Percentiles rank a stretch among this genome's conserved stretches.
These are phyloP conservation scores for Drosophila miranda DNA, from an alignment of 1,140 invertebrate species.

Conservation along the genomic window DNA sequence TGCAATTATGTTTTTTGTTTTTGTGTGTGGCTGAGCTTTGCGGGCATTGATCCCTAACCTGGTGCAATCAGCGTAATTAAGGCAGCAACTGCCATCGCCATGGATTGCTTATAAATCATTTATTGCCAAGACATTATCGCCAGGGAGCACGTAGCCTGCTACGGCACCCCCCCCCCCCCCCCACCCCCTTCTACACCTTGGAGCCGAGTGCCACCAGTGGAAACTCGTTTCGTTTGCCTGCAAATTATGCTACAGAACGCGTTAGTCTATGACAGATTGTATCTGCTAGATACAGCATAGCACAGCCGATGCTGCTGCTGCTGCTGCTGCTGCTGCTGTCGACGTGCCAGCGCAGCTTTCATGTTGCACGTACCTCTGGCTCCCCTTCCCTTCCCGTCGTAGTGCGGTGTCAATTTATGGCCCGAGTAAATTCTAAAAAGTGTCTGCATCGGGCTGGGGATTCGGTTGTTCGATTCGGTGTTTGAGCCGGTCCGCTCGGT, in stretches of 20 bases:
- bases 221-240: slow-evolving; percentile 56
- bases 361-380: slow-evolving; percentile 26
- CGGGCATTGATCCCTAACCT: slow-evolving; percentile 58
- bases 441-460: slow-evolving; percentile 35
- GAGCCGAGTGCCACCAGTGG: neutral
- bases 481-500: slow-evolving; percentile 37
- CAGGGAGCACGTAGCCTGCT: slow-evolving; percentile 13
- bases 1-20: slow-evolving; percentile 64
- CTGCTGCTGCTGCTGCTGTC: slow-evolving; percentile 4
- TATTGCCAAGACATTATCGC: slow-evolving; percentile 67
- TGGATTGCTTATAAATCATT: slow-evolving; percentile 69
- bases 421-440: slow-evolving; percentile 59
- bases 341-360: slow-evolving; percentile 50
- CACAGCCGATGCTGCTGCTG: slow-evolving; percentile 4
- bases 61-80: slow-evolving; percentile 55
- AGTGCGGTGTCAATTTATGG: slow-evolving; percentile 66
- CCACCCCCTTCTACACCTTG: neutral
- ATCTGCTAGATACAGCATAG: slow-evolving; percentile 62
- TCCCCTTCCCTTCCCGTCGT: slow-evolving; percentile 17
- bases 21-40: neutral
- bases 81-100: slow-evolving; percentile 37
- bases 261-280: slow-evolving; percentile 72
- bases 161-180: neutral
- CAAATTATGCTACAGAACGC: slow-evolving; percentile 68
- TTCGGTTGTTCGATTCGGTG: slow-evolving; percentile 23